phyloP scores from a whole-genome alignment of 2,888 invertebrate species.

The Pollenia angustigena region DNA sequence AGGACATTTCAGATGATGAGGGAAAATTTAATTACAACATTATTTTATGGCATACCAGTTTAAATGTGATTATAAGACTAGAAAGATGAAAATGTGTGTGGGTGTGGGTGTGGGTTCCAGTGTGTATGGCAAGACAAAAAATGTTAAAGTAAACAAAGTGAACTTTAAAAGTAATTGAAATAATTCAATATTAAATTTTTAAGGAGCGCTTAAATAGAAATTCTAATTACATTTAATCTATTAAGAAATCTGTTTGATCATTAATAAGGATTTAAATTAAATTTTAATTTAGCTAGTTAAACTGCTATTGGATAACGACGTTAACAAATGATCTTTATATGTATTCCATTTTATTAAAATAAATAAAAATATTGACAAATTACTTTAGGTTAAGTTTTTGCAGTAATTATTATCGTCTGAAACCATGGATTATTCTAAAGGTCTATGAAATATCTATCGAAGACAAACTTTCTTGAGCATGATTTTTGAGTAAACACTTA shows the following conservation, averaged over 20 bases:
- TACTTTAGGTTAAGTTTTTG: too few species aligned
- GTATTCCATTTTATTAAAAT: too few species aligned
- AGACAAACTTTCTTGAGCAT: too few species aligned
- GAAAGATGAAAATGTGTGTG: not conserved
- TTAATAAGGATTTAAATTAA: slow-evolving; percentile 2
- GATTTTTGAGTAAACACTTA: too few species aligned
- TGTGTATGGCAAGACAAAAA: not conserved
- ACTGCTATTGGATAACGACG: not conserved
- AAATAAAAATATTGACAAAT: too few species aligned
- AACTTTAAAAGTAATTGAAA: slow-evolving; percentile 29
- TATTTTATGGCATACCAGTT: slow-evolving; percentile 44
- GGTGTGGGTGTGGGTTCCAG: not conserved
- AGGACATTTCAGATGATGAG: slow-evolving; percentile 6
- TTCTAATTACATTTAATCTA: slow-evolving; percentile 32
- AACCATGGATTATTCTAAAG: too few species aligned
- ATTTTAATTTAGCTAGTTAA: not conserved
- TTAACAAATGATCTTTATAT: too few species aligned
- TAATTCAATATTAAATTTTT: slow-evolving; percentile 17
- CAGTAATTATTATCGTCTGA: too few species aligned
- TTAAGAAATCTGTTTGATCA: slow-evolving; percentile 8
- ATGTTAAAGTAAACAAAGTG: slow-evolving; percentile 25
- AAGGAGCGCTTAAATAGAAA: not conserved
- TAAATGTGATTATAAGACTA: slow-evolving; percentile 49
- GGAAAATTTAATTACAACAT: slow-evolving; percentile 42
- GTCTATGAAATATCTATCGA: too few species aligned